Conservation (phyloP, 1,140 invertebrate species). For the Dendrolimus punctatus region DNA sequence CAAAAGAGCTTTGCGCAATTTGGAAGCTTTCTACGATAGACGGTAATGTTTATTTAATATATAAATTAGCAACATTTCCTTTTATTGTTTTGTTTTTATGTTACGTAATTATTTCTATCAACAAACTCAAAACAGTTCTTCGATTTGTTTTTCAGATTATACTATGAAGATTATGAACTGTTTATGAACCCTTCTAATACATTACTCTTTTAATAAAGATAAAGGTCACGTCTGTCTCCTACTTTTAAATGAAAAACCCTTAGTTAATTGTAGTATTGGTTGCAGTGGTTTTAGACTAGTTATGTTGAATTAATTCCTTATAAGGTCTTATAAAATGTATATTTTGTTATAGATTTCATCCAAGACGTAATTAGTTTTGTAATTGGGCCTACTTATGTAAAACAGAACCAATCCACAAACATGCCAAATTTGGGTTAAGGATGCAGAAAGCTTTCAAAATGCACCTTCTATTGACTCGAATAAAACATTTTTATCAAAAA, state of each 20-base stretch:
- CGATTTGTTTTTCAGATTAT: constrained; percentile 11
- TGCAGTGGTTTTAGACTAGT: too few species aligned
- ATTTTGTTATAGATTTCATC: too few species aligned
- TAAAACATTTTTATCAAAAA: too few species aligned
- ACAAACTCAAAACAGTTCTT: constrained; percentile 11
- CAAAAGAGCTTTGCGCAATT: constrained; percentile 54
- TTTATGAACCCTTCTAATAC: not conserved
- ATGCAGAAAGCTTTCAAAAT: too few species aligned
- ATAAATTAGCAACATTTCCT: not conserved
- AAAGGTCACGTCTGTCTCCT: not conserved
- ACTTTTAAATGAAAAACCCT: not conserved
- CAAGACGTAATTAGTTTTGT: too few species aligned
- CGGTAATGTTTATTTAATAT: constrained; percentile 28
- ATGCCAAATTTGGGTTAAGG: too few species aligned
- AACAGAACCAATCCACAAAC: too few species aligned
- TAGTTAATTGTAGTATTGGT: too few species aligned
- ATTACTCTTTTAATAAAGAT: not conserved
- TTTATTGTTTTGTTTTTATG: constrained; percentile 7
- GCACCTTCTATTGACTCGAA: too few species aligned
- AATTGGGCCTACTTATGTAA: too few species aligned
- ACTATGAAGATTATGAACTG: constrained; percentile 1
- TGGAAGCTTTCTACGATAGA: constrained; percentile 57
- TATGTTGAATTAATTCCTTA: too few species aligned
- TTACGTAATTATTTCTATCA: constrained; percentile 39
- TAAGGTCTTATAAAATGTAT: too few species aligned